Evolutionary conservation across 2,113 vertebrate genomes (phyloP).

Genomic region (Melanerpes aurifrons): DNA sequence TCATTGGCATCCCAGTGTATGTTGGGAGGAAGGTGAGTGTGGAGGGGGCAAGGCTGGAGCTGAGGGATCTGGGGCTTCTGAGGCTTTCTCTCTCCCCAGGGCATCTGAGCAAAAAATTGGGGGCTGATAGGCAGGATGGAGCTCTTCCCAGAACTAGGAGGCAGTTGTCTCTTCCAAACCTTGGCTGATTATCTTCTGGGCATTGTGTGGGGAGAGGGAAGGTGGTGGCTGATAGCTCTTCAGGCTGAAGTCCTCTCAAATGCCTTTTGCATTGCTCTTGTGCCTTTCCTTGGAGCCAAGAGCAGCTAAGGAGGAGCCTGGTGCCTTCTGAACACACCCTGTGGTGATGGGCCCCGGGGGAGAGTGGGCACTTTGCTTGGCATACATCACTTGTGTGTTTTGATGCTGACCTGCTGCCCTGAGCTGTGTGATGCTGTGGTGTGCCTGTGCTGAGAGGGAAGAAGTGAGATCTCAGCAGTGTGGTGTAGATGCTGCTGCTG

Average conservation of each 20-base stretch:
- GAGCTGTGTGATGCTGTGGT: not conserved
- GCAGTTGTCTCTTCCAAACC: constrained; percentile 33
- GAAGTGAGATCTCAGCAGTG: not conserved
- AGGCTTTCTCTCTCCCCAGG: not conserved
- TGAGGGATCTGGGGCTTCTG: not conserved
- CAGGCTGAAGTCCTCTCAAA: not conserved
- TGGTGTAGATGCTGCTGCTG: not conserved
- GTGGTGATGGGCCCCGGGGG: not conserved
- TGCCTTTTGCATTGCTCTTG: not conserved
- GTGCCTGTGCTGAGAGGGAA: not conserved
- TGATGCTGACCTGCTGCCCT: not conserved
- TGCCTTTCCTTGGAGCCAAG: not conserved
- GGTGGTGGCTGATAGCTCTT: not conserved
- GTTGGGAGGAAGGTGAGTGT: constrained; percentile 92
- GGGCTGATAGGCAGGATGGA: not conserved
- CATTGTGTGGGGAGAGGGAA: not conserved
- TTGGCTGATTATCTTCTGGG: constrained; percentile 30
- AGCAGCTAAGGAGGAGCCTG: not conserved
- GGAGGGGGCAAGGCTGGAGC: not conserved
- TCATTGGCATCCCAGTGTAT: constrained; percentile 98
- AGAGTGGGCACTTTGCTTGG: not conserved
- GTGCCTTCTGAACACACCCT: not conserved
- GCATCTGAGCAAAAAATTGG: not conserved
- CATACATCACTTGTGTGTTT: not conserved
- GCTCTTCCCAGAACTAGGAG: not conserved